Base-by-base conservation (phyloP, 2,888 invertebrate species). In the Platynereis dumerilii region DNA sequence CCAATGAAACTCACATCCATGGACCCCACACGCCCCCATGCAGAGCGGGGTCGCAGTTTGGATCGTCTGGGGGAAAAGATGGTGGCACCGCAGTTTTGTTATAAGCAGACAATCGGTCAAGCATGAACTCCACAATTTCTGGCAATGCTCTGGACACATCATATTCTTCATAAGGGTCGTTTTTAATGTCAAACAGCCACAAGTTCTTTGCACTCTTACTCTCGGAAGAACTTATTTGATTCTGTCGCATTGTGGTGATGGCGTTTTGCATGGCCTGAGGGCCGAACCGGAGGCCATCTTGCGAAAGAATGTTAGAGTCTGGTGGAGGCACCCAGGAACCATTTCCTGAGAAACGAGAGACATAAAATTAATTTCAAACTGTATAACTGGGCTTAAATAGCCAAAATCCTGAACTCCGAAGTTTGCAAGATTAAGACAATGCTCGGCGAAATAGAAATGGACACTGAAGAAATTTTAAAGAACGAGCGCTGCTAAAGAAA, bases 11-110 rank as follows among this genome's bases (percentile, higher is more conserved):
- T 22, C 24, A 65, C 60, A 45, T 48, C 83, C 83, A 83, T 0
- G 81, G 82, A 12, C 79, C 78, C 81, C 81, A 83, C 59, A 73
- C 77, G 1, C 80, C 82, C 10, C 77, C 79, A 57, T 76, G 78
- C 7, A 68, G 63, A 52, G 63, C 58, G 0, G 83, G 82, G 63
- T 82, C 68, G 56, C 75, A 74, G 3, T 58, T 65, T 1, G 74
- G 73, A 61, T 82, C 80, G 58, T 71, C 61, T 0, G 65, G 59
- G 0, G 83, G 83, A 67, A 72, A 82, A n/a, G 69, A 29, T n/a
- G 73, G 72, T 3, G 78, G 77, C 3, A 82, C 80, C 3, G 81
- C 78, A 17, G 80, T 81, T 2, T 67, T 48, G 60, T 80, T 75
- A 64, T 78, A 81, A 7, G 64, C 42, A 0, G 64, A 58, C 27